phyloP scores from a whole-genome alignment of 2,888 invertebrate genomes.

The Uloborus plumipes region DNA sequence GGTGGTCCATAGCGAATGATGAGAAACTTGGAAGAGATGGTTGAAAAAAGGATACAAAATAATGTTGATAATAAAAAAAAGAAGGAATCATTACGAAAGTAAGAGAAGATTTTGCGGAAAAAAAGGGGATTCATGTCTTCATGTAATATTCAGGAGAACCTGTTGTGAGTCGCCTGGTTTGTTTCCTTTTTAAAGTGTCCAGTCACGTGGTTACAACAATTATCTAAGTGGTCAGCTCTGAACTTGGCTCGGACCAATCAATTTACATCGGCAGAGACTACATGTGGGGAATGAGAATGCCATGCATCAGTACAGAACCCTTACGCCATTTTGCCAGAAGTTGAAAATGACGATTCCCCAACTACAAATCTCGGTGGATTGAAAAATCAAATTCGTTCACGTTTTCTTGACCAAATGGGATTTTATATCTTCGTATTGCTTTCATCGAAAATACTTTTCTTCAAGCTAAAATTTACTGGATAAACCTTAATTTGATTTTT shows the following conservation, averaged over 20 bases:
- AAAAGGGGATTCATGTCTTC: conserved; percentile 28
- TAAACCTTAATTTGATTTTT: no score
- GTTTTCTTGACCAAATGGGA: no score
- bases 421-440: no score
- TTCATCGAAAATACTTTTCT: no score
- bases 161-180: conserved; percentile 19
- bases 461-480: no score
- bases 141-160: conserved; percentile 45
- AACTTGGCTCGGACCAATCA: conserved; percentile 21
- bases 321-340: no score
- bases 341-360: no score
- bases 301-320: no score
- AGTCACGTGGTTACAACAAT: conserved; percentile 38
- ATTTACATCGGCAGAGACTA: conserved; percentile 24
- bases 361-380: not conserved
- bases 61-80: no score
- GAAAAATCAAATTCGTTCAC: not conserved
- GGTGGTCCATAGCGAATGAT: conserved; percentile 5
- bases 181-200: conserved; percentile 6
- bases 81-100: not conserved
- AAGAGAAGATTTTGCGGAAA: not conserved
- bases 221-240: conserved; percentile 39
- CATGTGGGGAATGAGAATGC: not conserved
- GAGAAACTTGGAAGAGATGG: not conserved
- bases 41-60: no score